A percentile compares a stretch with the other conserved stretches of the same genome.
These are phyloP conservation scores for Mionectes olivaceus DNA, from an alignment of 2,797 vertebrate species.

Conservation along the genomic window DNA sequence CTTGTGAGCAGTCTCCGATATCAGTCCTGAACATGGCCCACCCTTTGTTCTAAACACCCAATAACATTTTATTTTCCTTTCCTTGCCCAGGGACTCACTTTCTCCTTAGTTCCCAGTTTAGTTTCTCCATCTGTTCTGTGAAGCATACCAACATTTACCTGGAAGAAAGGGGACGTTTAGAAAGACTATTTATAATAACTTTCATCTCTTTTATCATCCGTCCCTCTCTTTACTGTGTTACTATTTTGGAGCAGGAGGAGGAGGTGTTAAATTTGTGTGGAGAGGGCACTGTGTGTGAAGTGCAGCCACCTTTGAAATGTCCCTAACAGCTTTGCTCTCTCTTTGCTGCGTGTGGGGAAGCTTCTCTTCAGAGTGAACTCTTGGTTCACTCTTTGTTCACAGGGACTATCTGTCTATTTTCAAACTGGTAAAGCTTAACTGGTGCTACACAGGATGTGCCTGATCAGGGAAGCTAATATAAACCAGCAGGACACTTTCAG, in stretches of 20 bases:
- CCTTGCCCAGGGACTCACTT: background rate
- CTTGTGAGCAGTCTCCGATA: background rate
- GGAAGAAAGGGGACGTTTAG: background rate
- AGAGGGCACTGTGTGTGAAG: background rate
- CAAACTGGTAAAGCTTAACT: background rate
- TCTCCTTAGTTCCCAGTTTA: background rate
- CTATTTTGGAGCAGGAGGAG: background rate
- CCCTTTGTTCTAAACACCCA: background rate
- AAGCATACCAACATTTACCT: background rate
- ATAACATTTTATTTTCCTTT: background rate
- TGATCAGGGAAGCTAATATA: conserved; percentile 56
- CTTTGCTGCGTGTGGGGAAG: background rate
- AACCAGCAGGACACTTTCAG: conserved; percentile 63
- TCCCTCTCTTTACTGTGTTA: background rate
- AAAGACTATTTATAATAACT: background rate
- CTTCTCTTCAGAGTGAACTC: background rate
- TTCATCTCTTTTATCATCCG: background rate
- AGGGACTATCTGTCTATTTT: background rate
- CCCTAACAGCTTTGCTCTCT: background rate
- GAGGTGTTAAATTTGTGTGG: background rate
- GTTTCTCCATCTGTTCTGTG: background rate
- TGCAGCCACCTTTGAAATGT: background rate
- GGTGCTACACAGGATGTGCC: conserved; percentile 15
- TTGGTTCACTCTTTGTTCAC: background rate
- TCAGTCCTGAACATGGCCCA: background rate